Conservation (phyloP, 2,888 invertebrate genomes). For the Ernsta delagoae region DNA sequence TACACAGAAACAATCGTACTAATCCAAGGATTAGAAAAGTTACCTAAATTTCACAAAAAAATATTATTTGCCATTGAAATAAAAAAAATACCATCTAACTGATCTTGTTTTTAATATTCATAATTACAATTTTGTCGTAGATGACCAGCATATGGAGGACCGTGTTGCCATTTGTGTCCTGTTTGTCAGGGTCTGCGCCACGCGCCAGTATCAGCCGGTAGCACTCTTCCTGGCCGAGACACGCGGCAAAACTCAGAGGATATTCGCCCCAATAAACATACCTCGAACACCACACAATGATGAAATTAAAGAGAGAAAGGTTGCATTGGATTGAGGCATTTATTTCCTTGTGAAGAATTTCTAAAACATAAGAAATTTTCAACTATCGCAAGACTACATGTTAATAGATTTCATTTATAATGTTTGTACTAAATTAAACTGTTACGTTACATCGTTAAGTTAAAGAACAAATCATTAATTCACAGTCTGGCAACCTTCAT, state of each 20-base stretch:
- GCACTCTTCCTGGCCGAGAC: constrained; percentile 98
- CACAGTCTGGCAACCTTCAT: not conserved
- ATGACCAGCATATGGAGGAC: constrained; percentile 98
- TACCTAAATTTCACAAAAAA: no score
- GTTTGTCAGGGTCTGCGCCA: constrained; percentile 97
- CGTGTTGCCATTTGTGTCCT: constrained; percentile 99
- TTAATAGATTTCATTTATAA: no score
- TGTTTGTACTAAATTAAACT: no score
- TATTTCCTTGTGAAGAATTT: no score
- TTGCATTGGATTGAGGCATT: no score
- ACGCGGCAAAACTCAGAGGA: constrained; percentile 98
- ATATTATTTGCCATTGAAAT: no score
- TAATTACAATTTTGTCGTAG: constrained; percentile 92
- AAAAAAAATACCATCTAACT: no score
- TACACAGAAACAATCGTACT: no score
- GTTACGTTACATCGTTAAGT: not conserved
- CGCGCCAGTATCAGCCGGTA: constrained; percentile 96
- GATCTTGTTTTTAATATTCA: not conserved
- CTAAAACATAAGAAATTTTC: no score
- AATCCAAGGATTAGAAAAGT: no score
- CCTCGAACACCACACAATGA: constrained; percentile 68
- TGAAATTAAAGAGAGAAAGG: not conserved
- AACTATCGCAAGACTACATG: no score
- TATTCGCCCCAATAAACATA: constrained; percentile 99
- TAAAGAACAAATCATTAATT: not conserved